phyloP scores from a whole-genome alignment of 1,140 invertebrate species.

The Anoplolepis gracilipes region DNA sequence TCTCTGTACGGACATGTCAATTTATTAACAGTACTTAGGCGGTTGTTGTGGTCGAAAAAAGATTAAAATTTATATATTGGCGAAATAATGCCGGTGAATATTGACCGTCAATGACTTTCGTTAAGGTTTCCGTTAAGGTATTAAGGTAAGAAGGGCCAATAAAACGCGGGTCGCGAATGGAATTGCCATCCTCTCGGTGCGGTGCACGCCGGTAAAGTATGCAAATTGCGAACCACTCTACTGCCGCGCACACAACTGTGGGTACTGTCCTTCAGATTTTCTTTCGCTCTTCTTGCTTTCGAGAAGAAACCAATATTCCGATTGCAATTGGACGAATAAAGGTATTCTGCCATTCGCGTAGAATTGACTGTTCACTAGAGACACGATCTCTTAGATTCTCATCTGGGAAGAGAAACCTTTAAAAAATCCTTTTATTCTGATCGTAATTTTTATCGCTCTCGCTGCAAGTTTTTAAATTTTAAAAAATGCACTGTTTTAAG shows the following conservation, averaged over 20 bases:
- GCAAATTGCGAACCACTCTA: conserved; percentile 49
- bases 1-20: not conserved
- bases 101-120: not conserved
- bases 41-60: not conserved
- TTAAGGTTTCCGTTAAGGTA: too few species aligned
- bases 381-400: conserved; percentile 10
- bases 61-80: conserved; percentile 1
- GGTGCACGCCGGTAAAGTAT: conserved; percentile 1
- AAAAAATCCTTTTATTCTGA: too few species aligned
- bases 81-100: conserved; percentile 9
- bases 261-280: not conserved
- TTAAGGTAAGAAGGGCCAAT: not conserved
- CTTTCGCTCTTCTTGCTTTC: not conserved
- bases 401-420: not conserved
- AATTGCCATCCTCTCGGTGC: conserved; percentile 4
- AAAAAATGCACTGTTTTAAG: not conserved
- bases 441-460: conserved; percentile 25
- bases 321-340: conserved; percentile 27
- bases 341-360: not conserved
- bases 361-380: conserved; percentile 3
- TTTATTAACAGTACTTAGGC: not conserved
- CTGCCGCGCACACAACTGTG: not conserved
- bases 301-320: conserved; percentile 19
- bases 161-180: not conserved
- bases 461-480: not conserved